A percentile compares a stretch with the other conserved stretches of the same genome.
Evolutionary conservation across 2,888 invertebrate species (phyloP).

Genomic region (Alentia gelatinosa): DNA sequence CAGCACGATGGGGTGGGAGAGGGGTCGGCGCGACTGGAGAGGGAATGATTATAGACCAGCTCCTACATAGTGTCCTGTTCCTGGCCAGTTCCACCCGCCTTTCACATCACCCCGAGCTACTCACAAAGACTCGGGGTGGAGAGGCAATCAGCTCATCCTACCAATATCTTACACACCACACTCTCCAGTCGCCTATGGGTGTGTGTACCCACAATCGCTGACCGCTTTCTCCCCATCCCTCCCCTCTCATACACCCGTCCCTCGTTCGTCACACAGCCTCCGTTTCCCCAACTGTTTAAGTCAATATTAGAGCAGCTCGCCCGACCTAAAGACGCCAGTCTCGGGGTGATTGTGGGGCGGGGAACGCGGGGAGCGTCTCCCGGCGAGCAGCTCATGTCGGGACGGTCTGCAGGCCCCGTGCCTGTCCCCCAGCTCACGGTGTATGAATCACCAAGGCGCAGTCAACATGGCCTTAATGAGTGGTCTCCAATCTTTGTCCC

Average conservation of each 20-base stretch:
- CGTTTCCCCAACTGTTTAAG: background rate
- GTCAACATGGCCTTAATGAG: constrained; percentile 2
- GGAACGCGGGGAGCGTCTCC: background rate
- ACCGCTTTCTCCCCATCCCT: too few species aligned
- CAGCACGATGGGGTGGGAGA: background rate
- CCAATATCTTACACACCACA: background rate
- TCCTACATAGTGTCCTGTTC: background rate
- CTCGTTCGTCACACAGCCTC: background rate
- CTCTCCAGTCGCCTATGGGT: background rate
- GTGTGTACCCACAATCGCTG: background rate
- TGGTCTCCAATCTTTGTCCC: constrained; percentile 1
- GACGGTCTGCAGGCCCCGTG: too few species aligned
- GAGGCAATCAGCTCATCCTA: background rate
- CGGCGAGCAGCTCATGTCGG: constrained; percentile 1
- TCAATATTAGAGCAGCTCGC: constrained; percentile 2
- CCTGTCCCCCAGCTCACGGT: too few species aligned
- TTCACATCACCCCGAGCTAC: background rate
- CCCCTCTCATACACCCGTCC: too few species aligned
- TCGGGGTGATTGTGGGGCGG: background rate
- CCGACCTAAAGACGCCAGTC: background rate
- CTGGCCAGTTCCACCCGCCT: background rate
- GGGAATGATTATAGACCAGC: too few species aligned
- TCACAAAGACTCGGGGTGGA: background rate
- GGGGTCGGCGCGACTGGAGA: background rate
- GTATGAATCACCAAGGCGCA: background rate